Conservation (phyloP, 30 jellyfish, hydroid and myxozoan species). For the Chrysaora quinquecirrha region DNA sequence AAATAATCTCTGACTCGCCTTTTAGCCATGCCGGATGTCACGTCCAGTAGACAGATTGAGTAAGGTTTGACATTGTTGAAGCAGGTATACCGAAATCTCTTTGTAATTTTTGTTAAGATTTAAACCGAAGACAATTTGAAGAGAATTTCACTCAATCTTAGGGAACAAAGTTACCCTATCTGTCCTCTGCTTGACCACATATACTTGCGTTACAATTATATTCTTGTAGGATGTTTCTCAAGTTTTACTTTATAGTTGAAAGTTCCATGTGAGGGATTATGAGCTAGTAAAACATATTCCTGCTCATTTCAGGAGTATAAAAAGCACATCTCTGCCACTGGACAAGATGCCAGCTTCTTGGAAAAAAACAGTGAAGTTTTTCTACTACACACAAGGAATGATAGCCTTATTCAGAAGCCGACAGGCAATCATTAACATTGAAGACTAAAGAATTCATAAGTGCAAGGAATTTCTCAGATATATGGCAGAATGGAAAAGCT, state of each 20-base stretch:
- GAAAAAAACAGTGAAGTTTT: constrained; percentile 2
- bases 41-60: no score
- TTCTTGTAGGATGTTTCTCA: background rate
- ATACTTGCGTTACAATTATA: no score
- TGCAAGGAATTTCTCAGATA: constrained; percentile 17
- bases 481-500: background rate
- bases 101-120: background rate
- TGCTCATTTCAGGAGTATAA: no score
- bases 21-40: background rate
- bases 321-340: background rate
- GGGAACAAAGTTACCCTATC: no score
- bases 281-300: background rate
- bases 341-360: constrained; percentile 15
- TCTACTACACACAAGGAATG: background rate
- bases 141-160: no score
- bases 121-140: background rate
- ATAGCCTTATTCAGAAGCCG: constrained; percentile 18
- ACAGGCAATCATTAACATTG: constrained; percentile 2
- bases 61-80: no score
- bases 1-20: background rate
- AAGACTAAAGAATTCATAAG: background rate
- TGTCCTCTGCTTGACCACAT: no score
- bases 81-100: background rate
- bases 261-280: background rate
- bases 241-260: background rate